Conservation (phyloP, 1,140 invertebrate species). For the Drosophila littoralis region DNA sequence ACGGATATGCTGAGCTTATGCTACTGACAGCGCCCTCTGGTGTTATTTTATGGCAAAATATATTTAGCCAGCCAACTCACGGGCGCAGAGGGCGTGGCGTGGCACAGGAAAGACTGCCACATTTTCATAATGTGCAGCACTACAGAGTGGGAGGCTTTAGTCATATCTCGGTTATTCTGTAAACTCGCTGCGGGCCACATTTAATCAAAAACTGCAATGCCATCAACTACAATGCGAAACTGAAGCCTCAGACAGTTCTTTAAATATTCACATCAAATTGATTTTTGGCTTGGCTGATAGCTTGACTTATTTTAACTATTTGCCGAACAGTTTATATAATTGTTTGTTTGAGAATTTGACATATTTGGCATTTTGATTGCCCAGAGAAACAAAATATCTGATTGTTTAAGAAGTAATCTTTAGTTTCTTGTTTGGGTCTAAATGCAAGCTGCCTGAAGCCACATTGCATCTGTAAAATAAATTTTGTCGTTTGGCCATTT, state of each 20-base stretch:
- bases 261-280: conserved; percentile 29
- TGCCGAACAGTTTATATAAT: neutral
- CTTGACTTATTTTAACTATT: conserved; percentile 17
- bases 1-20: conserved; percentile 74
- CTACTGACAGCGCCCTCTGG: conserved; percentile 76
- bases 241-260: conserved; percentile 14
- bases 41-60: conserved; percentile 77
- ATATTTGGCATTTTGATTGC: neutral
- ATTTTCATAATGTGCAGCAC: conserved; percentile 54
- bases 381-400: too few relatives aligned
- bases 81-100: neutral
- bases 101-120: conserved; percentile 2
- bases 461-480: too few relatives aligned
- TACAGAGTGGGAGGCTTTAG: neutral
- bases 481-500: neutral
- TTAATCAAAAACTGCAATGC: conserved; percentile 65
- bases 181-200: conserved; percentile 57
- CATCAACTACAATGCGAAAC: conserved; percentile 32
- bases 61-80: conserved; percentile 44
- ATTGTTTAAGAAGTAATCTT: too few relatives aligned
- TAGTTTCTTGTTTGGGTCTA: too few relatives aligned
- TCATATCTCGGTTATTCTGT: conserved; percentile 8
- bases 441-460: too few relatives aligned
- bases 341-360: neutral
- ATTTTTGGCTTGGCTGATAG: conserved; percentile 7